Evolutionary conservation across 2,113 vertebrate species (phyloP), one percentile per base, ranked within the genome.

Genomic region (Microtus montanus): DNA sequence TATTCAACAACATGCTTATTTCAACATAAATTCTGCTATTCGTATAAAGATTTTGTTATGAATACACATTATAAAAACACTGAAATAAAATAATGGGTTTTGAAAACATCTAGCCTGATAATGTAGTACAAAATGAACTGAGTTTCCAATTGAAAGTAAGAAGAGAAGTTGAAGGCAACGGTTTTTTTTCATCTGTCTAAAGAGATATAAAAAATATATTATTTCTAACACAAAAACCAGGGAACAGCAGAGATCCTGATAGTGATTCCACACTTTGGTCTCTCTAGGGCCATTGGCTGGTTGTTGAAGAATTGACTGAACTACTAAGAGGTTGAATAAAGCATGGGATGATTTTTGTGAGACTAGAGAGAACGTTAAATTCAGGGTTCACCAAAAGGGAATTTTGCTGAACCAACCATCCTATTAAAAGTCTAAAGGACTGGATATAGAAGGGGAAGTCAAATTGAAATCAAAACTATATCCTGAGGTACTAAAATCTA

Each of bases 51-150:
- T 90, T 83, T 79, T 93, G 3, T 83, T 20, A 90, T 92, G 20
- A 94, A 11, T 28, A 74, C 6, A 75, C 22, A 83, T 94, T 92
- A 88, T 87, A 73, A 12, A 82, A 49, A 77, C 35, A 87, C 54
- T 22, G 77, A 4, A 85, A 61, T 80, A 77, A 92, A 83, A 44
- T 52, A 71, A 77, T 24, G 38, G 12, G 44, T 93, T 47, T n/a
- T 87, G n/a, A 77, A 93, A 80, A 68, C 19, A 82, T 83, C 3
- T 54, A 41, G 41, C 66, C 84, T 93, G 58, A 14, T 88, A 91
- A 90, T 78, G 13, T 28, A 66, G 64, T 68, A 15, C 64, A 94
- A 78, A 73, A 73, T 70, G 35, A 91, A 61, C 3, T 14, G 77
- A 75, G 19, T 64, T 58, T 49, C 28, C 38, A 63, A 41, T 1